Percentiles rank a stretch among this genome's conserved stretches.
These are phyloP conservation scores for Ditylenchus weischeri DNA, from an alignment of 2,888 invertebrate genomes.

Conservation along the genomic window DNA sequence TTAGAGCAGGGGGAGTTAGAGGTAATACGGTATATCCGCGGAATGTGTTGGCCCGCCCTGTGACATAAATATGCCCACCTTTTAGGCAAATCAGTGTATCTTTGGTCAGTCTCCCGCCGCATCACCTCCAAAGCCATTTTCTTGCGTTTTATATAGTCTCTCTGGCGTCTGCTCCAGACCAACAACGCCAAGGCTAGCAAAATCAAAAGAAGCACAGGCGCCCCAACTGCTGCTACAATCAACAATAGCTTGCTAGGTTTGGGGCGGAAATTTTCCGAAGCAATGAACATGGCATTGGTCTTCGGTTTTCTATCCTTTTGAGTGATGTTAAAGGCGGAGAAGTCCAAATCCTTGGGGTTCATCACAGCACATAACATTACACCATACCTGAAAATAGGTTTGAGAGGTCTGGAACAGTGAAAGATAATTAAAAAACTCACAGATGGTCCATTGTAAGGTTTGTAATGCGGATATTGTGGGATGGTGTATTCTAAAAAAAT, in stretches of 20 bases:
- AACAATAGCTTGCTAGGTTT: not conserved
- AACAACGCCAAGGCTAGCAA: conserved; percentile 13
- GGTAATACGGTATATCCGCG: too few relatives aligned
- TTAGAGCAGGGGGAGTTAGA: too few relatives aligned
- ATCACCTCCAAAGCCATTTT: conserved; percentile 29
- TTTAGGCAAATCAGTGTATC: conserved; percentile 52
- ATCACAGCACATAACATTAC: conserved; percentile 51
- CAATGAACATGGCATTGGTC: not conserved
- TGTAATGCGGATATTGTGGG: conserved; percentile 33
- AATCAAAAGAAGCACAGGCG: conserved; percentile 16
- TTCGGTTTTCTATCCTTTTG: not conserved
- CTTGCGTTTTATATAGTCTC: conserved; percentile 18
- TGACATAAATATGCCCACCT: conserved; percentile 13
- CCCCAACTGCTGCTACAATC: conserved; percentile 12
- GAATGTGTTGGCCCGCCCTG: too few relatives aligned
- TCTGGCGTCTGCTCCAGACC: conserved; percentile 23
- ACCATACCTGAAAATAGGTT: conserved; percentile 36
- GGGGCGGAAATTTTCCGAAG: not conserved
- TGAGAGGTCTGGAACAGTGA: too few relatives aligned
- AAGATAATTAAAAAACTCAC: too few relatives aligned
- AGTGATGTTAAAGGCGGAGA: conserved; percentile 32
- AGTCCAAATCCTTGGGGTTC: conserved; percentile 42
- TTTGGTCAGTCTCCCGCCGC: conserved; percentile 35
- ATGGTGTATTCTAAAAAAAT: conserved; percentile 13
- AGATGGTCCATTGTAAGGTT: conserved; percentile 39